Base-by-base conservation (phyloP, 2,113 vertebrate genomes). In the Hoplias malabaricus region DNA sequence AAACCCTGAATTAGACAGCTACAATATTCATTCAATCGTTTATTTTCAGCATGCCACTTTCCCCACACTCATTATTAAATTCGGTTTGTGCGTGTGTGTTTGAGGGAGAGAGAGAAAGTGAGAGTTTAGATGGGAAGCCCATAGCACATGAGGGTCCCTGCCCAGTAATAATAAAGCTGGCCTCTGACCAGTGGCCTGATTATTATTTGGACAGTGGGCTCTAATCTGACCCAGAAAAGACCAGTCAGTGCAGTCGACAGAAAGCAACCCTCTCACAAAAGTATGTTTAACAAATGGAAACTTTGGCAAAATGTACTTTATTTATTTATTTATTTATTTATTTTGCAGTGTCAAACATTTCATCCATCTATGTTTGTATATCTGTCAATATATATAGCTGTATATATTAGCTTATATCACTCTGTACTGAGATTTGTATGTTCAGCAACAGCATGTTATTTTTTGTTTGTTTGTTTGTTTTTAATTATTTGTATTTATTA, bases 191-290 rank as follows among this genome's bases (percentile, higher is more conserved):
- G 66, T 61, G 63, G 19, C 63, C n/a, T 36, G 75, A 65, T 83
- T 86, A 65, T 83, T 86, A 70, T 84, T 82, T 85, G 36, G 56
- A 79, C 84, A 84, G 78, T 63, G 9, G 82, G 50, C 9, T 65
- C 38, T 77, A 69, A 43, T 78, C 66, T 42, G 31, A 63, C 75
- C 48, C 62, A 71, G 69, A 74, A 46, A 36, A 78, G 73, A 69
- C 29, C 53, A 69, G n/a, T n/a, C n/a, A n/a, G n/a, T n/a, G n/a
- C 54, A 33, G 43, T 31, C 57, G 23, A 73, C 14, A 48, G 33
- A 69, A 50, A 5, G 42, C 42, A 6, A 43, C 42, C 8, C 4
- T 5, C 12, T 7, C n/a, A n/a, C n/a, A n/a, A n/a, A n/a, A n/a
- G n/a, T n/a, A n/a, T n/a, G n/a, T n/a, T n/a, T n/a, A n/a, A n/a